Evolutionary conservation across 1,140 invertebrate genomes (phyloP).

Genomic region (Drosophila bifasciata): DNA sequence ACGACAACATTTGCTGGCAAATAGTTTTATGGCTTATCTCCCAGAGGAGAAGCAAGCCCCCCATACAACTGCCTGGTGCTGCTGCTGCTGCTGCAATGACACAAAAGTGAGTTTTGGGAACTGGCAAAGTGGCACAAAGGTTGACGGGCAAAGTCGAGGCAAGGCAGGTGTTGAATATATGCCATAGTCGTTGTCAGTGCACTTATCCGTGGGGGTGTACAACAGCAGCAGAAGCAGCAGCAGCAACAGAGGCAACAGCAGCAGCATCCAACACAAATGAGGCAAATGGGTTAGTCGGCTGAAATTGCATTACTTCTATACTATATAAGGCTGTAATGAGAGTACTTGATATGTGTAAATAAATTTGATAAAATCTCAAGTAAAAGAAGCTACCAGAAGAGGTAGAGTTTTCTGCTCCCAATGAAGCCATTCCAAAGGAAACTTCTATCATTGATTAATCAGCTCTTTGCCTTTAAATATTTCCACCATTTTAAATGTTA

Average conservation of each 20-base stretch:
- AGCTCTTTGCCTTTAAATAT: no score
- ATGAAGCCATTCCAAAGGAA: neutral
- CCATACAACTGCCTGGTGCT: slow-evolving; percentile 21
- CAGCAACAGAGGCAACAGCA: slow-evolving; percentile 8
- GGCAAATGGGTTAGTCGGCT: slow-evolving; percentile 68
- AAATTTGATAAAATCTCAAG: neutral
- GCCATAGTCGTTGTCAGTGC: slow-evolving; percentile 57
- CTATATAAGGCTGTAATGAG: slow-evolving; percentile 21
- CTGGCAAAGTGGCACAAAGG: slow-evolving; percentile 81
- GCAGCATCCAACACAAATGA: slow-evolving; percentile 40
- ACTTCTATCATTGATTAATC: no score
- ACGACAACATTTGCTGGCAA: slow-evolving; percentile 71
- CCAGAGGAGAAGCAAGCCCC: slow-evolving; percentile 16
- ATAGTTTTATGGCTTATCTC: slow-evolving; percentile 62
- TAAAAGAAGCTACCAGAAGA: neutral
- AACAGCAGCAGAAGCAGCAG: slow-evolving; percentile 17
- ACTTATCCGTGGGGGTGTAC: slow-evolving; percentile 59
- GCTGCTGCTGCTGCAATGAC: slow-evolving; percentile 54
- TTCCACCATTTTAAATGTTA: slow-evolving; percentile 2
- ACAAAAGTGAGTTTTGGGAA: slow-evolving; percentile 81
- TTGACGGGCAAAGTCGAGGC: slow-evolving; percentile 67
- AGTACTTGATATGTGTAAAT: slow-evolving; percentile 18
- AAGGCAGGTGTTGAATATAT: slow-evolving; percentile 81
- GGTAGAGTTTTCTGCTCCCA: no score
- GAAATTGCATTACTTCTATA: slow-evolving; percentile 25